These are phyloP conservation scores for Platygyra sinensis DNA, from an alignment of 64 coral and sea anemone species.

Conservation along the genomic window DNA sequence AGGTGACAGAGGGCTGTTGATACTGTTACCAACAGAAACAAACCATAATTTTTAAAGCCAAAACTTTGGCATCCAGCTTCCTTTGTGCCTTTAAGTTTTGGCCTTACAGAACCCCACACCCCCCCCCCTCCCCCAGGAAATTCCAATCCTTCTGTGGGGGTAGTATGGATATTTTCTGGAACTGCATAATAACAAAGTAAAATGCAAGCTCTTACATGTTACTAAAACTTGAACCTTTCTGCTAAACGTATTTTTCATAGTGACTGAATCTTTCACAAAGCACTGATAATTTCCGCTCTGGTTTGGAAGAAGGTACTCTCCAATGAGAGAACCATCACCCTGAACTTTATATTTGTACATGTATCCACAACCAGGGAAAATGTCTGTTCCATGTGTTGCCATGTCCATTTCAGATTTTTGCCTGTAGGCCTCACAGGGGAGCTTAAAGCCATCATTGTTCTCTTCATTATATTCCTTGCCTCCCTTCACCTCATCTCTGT, in stretches of 20 bases:
- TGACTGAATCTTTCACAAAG: slow-evolving; percentile 11
- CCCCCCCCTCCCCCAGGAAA: too few species aligned
- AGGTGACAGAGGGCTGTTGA: too few species aligned
- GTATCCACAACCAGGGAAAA: not conserved
- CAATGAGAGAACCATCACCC: not conserved
- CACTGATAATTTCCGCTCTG: slow-evolving; percentile 59
- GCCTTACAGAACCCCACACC: too few species aligned
- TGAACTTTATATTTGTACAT: not conserved
- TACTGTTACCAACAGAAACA: too few species aligned
- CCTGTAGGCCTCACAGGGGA: not conserved
- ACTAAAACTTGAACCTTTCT: slow-evolving; percentile 56
- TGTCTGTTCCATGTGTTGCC: not conserved
- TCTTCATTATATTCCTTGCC: not conserved
- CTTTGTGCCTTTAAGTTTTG: too few species aligned
- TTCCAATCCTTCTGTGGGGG: too few species aligned
- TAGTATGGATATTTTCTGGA: too few species aligned
- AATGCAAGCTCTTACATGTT: slow-evolving; percentile 42
- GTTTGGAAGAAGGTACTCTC: not conserved
- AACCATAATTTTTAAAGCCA: too few species aligned
- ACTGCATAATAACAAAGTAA: too few species aligned
- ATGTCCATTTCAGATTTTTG: not conserved
- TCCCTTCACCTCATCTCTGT: not conserved
- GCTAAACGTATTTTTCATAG: slow-evolving; percentile 9
- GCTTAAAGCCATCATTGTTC: not conserved
- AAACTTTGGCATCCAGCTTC: too few species aligned